Evolutionary conservation across 2,113 vertebrate species (phyloP), one percentile per base, ranked within the genome.

Genomic region (Verasper variegatus): DNA sequence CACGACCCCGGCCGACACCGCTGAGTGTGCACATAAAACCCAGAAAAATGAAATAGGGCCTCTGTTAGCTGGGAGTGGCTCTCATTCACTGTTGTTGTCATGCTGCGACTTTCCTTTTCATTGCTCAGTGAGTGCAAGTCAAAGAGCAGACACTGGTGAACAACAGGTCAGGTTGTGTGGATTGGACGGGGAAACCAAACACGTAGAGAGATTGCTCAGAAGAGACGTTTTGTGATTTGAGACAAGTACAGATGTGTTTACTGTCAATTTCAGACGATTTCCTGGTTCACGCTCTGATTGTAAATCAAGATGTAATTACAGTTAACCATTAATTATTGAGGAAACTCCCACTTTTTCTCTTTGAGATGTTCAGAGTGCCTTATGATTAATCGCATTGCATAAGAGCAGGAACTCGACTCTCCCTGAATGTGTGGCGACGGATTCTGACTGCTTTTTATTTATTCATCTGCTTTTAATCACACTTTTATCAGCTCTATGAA

Each of bases 1-100:
- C 67, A 49, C 77, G 85, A 74, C 82, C 80, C 57, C 52, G 7
- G 21, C 57, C 24, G 85, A 88, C 87, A 86, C 52, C 1, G 21
- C 78, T 71, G 78, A 65, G 63, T 15, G 55, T 11, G 15, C 81
- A 72, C 6, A n/a, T 27, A 35, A 57, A 56, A 60, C 26, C 49
- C 37, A 68, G 66, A 23, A 78, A 86, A 78, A 76, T 54, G 17
- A 80, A 80, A 55, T 2, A 18, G 42, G 6, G 17, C 21, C 56
- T 27, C 60, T 67, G 58, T 68, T 35, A 18, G 57, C 73, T 27
- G 49, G 40, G 56, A 57, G 60, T 55, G 11, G 54, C 27, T 49
- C 68, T 74, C 72, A 49, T 64, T 80, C 76, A 63, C 42, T 31
- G 63, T 24, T 64, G 80, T 37, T 67, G 80, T 37, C 52, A 17